phyloP scores from a whole-genome alignment of 2,797 vertebrate species.

The Acanthornis magna region DNA sequence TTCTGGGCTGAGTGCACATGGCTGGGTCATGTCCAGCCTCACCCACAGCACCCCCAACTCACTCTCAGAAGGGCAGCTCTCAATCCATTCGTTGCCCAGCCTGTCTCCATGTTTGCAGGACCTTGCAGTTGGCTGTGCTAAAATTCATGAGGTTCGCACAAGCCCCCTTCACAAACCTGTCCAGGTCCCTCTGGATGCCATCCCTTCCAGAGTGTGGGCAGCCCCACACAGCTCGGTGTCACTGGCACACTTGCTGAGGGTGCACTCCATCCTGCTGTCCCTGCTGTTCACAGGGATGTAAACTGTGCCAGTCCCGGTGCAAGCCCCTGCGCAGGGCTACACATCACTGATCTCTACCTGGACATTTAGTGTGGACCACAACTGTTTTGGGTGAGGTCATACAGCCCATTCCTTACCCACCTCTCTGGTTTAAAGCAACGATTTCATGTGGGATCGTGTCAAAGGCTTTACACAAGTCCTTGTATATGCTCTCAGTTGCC shows the following conservation, averaged over 20 bases:
- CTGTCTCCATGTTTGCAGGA: no score
- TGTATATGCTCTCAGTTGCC: rapidly evolving
- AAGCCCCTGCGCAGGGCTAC: rapidly evolving
- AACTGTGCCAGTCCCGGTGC: neutral
- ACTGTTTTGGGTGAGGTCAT: no score
- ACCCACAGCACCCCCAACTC: rapidly evolving
- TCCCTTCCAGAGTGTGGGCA: neutral
- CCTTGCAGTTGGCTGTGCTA: neutral
- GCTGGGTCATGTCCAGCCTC: neutral
- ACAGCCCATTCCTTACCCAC: neutral
- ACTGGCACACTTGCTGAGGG: neutral
- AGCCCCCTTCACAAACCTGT: neutral
- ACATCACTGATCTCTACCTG: neutral
- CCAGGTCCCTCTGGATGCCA: neutral
- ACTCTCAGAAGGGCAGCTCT: neutral
- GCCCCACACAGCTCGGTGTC: neutral
- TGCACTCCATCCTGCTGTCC: no score
- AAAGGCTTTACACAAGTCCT: neutral
- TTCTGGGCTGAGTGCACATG: neutral
- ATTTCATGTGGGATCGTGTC: neutral
- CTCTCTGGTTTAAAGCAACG: neutral
- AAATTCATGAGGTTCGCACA: neutral
- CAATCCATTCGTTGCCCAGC: neutral
- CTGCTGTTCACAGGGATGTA: neutral
- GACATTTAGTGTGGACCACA: neutral